Conservation (phyloP, 2,888 invertebrate species). For the Matsumyia berberina region DNA sequence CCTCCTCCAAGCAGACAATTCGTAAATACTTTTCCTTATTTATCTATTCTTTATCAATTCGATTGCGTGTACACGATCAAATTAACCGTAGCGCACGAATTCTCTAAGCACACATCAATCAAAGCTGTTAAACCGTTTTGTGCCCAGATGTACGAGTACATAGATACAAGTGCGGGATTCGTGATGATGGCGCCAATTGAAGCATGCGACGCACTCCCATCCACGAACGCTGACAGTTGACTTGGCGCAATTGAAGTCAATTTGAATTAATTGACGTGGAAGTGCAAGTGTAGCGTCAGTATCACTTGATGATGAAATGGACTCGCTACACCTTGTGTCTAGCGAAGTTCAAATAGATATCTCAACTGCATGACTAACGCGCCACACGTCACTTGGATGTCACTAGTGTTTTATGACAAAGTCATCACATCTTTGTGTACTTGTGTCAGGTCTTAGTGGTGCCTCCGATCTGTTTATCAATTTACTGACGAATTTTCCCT, state of each 20-base stretch:
- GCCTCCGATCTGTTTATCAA: not conserved
- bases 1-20: not conserved
- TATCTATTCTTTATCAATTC: not conserved
- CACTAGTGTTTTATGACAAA: not conserved
- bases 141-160: slow-evolving; percentile 27
- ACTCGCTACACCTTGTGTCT: slow-evolving; percentile 32
- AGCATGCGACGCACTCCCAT: slow-evolving; percentile 49
- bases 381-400: slow-evolving; percentile 6
- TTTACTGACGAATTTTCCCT: not conserved
- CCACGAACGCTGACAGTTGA: not conserved
- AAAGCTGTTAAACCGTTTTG: slow-evolving; percentile 33
- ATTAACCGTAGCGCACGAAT: slow-evolving; percentile 11
- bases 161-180: slow-evolving; percentile 20
- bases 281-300: slow-evolving; percentile 29
- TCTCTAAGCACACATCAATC: slow-evolving; percentile 45
- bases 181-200: slow-evolving; percentile 44
- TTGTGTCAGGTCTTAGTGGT: not conserved
- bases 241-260: slow-evolving; percentile 58
- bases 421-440: not conserved
- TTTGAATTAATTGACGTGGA: slow-evolving; percentile 46
- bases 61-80: slow-evolving; percentile 17
- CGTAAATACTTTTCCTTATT: slow-evolving; percentile 9
- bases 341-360: slow-evolving; percentile 12
- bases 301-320: slow-evolving; percentile 29
- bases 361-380: not conserved